Conservation (phyloP, 2,797 vertebrate genomes). For the Hydrolagus colliei region DNA sequence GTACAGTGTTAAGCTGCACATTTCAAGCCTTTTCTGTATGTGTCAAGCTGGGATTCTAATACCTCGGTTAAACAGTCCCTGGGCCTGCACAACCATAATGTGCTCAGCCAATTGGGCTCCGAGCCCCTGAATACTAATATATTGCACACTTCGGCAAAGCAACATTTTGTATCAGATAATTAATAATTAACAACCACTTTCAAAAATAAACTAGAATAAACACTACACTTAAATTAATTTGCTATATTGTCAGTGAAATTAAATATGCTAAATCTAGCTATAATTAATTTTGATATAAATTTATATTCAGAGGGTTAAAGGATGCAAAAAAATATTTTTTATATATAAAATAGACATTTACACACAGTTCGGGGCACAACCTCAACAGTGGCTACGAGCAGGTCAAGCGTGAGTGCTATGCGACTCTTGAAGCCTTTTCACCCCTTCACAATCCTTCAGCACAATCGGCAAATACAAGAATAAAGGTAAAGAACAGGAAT, state of each 20-base stretch:
- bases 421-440: neutral
- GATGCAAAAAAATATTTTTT: neutral
- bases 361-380: neutral
- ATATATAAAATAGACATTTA: neutral
- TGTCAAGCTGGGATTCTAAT: slow-evolving; percentile 18
- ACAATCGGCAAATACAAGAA: neutral
- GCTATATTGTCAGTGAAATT: slow-evolving; percentile 6
- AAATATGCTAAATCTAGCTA: slow-evolving; percentile 21
- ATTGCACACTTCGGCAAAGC: slow-evolving; percentile 9
- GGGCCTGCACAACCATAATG: neutral
- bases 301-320: slow-evolving; percentile 2
- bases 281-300: slow-evolving; percentile 16
- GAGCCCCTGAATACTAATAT: neutral
- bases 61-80: neutral
- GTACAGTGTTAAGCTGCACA: too few relatives aligned
- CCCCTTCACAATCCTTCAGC: neutral
- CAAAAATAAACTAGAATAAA: slow-evolving; percentile 16
- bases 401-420: neutral
- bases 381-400: neutral
- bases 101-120: neutral
- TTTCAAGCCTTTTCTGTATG: too few relatives aligned
- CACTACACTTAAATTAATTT: slow-evolving; percentile 26
- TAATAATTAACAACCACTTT: neutral
- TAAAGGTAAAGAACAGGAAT: neutral
- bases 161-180: slow-evolving; percentile 23